These are phyloP conservation scores for Caenorhabditis afra DNA, from an alignment of 2,888 invertebrate genomes.

Conservation along the genomic window DNA sequence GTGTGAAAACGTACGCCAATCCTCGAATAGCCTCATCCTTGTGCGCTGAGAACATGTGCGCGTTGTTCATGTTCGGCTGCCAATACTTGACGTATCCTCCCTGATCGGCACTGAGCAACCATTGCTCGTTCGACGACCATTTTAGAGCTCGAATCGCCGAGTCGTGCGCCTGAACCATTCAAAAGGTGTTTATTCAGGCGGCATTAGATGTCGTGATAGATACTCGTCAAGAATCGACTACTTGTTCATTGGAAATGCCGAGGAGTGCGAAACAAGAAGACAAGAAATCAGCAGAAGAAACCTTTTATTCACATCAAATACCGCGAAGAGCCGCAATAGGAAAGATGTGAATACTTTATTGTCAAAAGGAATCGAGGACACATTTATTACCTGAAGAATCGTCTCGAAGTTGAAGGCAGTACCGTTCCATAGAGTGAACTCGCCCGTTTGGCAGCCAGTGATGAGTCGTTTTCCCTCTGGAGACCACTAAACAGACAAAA, in stretches of 20 bases:
- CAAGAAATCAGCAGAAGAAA: conserved; percentile 19
- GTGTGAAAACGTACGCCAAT: conserved; percentile 87
- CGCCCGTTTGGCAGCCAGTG: conserved; percentile 98
- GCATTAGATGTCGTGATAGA: background rate
- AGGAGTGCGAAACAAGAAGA: background rate
- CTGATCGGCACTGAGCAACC: conserved; percentile 99
- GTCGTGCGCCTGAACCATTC: conserved; percentile 90
- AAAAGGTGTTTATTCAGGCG: no score
- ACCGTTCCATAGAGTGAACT: conserved; percentile 99
- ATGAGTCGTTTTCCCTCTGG: conserved; percentile 97
- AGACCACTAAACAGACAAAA: conserved; percentile 91
- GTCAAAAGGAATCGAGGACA: background rate
- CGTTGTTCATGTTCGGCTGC: conserved; percentile 99
- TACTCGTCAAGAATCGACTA: conserved; percentile 9
- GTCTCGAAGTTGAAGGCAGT: conserved; percentile 99
- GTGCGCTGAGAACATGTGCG: conserved; percentile 99
- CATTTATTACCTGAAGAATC: conserved; percentile 89
- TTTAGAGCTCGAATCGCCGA: conserved; percentile 99
- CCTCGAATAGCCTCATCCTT: conserved; percentile 97
- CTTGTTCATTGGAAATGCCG: background rate
- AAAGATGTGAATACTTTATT: conserved; percentile 61
- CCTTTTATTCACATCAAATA: conserved; percentile 62
- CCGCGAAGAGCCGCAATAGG: conserved; percentile 36
- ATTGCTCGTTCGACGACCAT: conserved; percentile 98
- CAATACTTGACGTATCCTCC: conserved; percentile 91